Evolutionary conservation across 2,888 invertebrate genomes (phyloP).

Genomic region (Dryocosmus kuriphilus): DNA sequence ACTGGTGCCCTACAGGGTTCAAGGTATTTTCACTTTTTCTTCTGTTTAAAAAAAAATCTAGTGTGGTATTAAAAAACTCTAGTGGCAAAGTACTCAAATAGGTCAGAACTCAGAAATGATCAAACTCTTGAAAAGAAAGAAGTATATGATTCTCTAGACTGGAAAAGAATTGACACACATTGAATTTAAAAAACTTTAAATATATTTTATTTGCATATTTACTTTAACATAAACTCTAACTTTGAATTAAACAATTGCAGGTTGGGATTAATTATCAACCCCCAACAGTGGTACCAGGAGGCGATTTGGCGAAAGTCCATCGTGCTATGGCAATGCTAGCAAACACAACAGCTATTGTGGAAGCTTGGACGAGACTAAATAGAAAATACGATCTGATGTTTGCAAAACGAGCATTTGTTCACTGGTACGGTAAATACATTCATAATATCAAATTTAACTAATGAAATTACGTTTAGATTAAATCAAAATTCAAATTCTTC

Average conservation of each 20-base stretch:
- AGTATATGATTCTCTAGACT: too few species aligned
- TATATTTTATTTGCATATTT: too few species aligned
- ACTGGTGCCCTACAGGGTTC: constrained; percentile 82
- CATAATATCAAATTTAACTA: not conserved
- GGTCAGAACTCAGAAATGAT: too few species aligned
- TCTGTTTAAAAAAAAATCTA: not conserved
- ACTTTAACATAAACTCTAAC: not conserved
- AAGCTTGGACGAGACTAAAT: constrained; percentile 83
- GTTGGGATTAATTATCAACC: constrained; percentile 76
- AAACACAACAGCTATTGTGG: constrained; percentile 80
- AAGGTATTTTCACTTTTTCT: constrained; percentile 70
- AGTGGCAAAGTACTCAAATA: not conserved
- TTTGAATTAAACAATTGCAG: constrained; percentile 59
- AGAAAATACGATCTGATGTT: constrained; percentile 84
- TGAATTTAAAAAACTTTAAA: too few species aligned
- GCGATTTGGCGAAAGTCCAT: constrained; percentile 80
- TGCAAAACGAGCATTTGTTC: constrained; percentile 82
- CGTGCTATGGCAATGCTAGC: constrained; percentile 81
- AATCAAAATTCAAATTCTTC: too few species aligned
- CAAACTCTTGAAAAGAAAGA: too few species aligned
- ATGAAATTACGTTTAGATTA: too few species aligned
- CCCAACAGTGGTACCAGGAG: constrained; percentile 74
- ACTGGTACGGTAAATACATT: constrained; percentile 79
- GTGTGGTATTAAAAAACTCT: not conserved
- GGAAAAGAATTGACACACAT: too few species aligned